These are phyloP conservation scores for Tauraco erythrolophus DNA, from an alignment of 2,113 vertebrate species.

Conservation along the genomic window DNA sequence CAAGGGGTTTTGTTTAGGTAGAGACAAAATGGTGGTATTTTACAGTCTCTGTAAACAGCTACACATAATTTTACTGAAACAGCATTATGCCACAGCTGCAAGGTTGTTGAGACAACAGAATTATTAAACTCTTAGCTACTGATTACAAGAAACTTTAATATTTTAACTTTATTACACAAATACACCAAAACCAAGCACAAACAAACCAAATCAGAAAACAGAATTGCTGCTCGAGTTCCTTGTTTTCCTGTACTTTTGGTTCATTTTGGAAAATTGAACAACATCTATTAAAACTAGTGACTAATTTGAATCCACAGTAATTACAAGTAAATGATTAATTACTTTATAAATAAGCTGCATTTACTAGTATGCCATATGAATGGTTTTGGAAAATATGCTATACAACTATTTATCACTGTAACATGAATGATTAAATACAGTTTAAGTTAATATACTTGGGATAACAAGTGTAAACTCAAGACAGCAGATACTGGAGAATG, in stretches of 20 bases:
- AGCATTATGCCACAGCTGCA: neutral
- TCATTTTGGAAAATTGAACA: neutral
- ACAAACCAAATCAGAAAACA: neutral
- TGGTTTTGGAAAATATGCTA: neutral
- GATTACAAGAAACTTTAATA: neutral
- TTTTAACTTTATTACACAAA: neutral
- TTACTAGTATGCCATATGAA: neutral
- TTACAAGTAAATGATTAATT: neutral
- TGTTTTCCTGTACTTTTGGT: neutral
- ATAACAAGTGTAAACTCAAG: neutral
- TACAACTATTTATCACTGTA: neutral
- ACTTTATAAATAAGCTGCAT: neutral
- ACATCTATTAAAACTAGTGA: neutral
- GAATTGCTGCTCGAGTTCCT: neutral
- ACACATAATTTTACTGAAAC: neutral
- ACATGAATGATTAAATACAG: neutral
- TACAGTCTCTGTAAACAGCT: neutral
- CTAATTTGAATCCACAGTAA: neutral
- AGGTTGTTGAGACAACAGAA: neutral
- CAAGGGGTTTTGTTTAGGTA: neutral
- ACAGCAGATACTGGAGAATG: neutral
- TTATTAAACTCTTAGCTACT: neutral
- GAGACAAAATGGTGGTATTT: neutral
- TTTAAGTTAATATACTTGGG: neutral
- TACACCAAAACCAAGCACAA: neutral